These are phyloP conservation scores for Abscondita cerata DNA, from an alignment of 2,888 invertebrate species.

Conservation along the genomic window DNA sequence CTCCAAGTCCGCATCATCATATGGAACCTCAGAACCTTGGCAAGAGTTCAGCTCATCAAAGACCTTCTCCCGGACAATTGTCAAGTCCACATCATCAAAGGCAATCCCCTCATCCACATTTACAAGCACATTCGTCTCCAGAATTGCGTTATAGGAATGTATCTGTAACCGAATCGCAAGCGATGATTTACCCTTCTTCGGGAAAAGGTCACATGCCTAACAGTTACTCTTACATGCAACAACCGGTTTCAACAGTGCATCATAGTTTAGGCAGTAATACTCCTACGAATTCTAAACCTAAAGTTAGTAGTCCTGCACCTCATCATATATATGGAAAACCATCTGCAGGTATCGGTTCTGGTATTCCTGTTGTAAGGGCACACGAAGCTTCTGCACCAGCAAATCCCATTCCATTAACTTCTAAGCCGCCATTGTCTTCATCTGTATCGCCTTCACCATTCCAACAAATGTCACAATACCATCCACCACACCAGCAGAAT, in stretches of 20 bases:
- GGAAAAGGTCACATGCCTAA: constrained; percentile 49
- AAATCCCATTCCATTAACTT: constrained; percentile 64
- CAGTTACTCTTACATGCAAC: constrained; percentile 55
- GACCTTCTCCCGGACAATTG: constrained; percentile 51
- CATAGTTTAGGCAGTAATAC: constrained; percentile 60
- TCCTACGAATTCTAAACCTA: constrained; percentile 65
- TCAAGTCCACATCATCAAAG: constrained; percentile 61
- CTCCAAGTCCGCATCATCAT: constrained; percentile 54
- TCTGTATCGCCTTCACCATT: constrained; percentile 62
- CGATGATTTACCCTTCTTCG: constrained; percentile 51
- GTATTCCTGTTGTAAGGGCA: constrained; percentile 58
- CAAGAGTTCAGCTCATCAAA: constrained; percentile 48
- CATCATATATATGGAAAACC: constrained; percentile 77
- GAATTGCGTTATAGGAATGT: constrained; percentile 53
- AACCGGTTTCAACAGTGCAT: constrained; percentile 62
- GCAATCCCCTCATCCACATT: constrained; percentile 59
- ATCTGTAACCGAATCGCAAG: constrained; percentile 52
- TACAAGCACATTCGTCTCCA: constrained; percentile 54
- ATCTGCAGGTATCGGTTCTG: constrained; percentile 64
- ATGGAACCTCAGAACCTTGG: constrained; percentile 53
- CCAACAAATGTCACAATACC: constrained; percentile 59
- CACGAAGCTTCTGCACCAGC: constrained; percentile 36
- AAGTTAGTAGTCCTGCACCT: constrained; percentile 80
- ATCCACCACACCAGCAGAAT: constrained; percentile 56
- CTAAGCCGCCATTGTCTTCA: constrained; percentile 61